Percentiles rank a stretch among this genome's conserved stretches.
These are phyloP conservation scores for Herpailurus yagouaroundi DNA, from an alignment of 2,113 vertebrate genomes.

Conservation along the genomic window DNA sequence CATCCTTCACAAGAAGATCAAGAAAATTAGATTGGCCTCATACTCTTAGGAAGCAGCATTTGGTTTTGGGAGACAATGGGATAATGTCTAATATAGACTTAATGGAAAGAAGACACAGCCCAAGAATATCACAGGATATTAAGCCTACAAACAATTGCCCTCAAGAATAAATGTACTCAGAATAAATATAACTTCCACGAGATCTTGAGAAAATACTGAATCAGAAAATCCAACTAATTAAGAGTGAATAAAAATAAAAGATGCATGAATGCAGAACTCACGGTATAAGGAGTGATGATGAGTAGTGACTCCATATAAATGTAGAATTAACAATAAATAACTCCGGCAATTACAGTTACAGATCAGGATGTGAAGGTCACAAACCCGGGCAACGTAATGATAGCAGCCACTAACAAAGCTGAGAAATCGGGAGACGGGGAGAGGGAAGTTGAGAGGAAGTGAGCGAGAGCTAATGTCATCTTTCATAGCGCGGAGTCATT, in stretches of 20 bases:
- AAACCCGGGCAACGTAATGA: not conserved
- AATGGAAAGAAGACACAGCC: not conserved
- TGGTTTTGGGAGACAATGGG: not conserved
- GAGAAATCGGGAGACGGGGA: not conserved
- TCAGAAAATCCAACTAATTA: constrained; percentile 58
- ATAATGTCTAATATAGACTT: not conserved
- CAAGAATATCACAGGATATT: not conserved
- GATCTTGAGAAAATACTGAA: not conserved
- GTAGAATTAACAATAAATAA: constrained; percentile 4
- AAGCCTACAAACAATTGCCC: not conserved
- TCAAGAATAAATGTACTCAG: not conserved
- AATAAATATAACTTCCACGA: not conserved
- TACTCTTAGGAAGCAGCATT: not conserved
- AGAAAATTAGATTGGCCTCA: not conserved
- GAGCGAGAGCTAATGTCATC: not conserved
- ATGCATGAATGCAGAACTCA: not conserved
- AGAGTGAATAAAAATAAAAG: constrained; percentile 58
- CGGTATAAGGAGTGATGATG: not conserved
- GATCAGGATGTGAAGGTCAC: constrained; percentile 36
- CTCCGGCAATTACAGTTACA: not conserved
- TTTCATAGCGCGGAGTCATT: not conserved
- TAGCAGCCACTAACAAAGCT: not conserved
- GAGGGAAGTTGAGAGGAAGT: not conserved
- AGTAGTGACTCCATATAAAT: not conserved
- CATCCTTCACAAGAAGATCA: not conserved